Evolutionary conservation across 2,113 vertebrate genomes (phyloP).

Genomic region (Xiphorhynchus elegans): DNA sequence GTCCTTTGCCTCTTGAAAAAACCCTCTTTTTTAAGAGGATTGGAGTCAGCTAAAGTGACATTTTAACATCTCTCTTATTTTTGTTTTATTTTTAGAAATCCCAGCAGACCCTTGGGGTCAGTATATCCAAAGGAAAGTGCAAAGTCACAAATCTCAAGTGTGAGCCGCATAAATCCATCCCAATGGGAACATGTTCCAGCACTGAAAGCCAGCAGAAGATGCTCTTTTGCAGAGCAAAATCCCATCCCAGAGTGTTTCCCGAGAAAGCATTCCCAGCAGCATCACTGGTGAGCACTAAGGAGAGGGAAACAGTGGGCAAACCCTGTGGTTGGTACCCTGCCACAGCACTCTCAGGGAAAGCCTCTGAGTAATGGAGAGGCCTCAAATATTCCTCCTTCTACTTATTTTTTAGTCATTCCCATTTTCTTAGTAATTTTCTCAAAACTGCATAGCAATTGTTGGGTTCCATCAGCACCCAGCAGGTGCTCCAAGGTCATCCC

Average conservation of each 20-base stretch:
- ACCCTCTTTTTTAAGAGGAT: neutral
- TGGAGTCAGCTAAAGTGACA: neutral
- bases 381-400: neutral
- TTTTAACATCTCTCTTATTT: neutral
- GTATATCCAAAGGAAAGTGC: neutral
- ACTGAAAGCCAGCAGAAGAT: neutral
- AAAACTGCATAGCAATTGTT: neutral
- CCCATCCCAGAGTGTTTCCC: neutral
- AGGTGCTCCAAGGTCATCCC: neutral
- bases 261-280: neutral
- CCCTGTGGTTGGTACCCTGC: neutral
- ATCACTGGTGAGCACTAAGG: neutral
- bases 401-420: neutral
- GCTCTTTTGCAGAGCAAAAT: neutral
- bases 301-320: neutral
- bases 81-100: neutral
- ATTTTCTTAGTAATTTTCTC: neutral
- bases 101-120: neutral
- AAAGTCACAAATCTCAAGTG: neutral
- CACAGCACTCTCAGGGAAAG: neutral
- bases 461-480: neutral
- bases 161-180: rapidly evolving
- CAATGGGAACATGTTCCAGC: rapidly evolving
- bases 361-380: rapidly evolving
- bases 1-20: neutral